Evolutionary conservation across 2,888 invertebrate species (phyloP).

Genomic region (Cantharis rufa): DNA sequence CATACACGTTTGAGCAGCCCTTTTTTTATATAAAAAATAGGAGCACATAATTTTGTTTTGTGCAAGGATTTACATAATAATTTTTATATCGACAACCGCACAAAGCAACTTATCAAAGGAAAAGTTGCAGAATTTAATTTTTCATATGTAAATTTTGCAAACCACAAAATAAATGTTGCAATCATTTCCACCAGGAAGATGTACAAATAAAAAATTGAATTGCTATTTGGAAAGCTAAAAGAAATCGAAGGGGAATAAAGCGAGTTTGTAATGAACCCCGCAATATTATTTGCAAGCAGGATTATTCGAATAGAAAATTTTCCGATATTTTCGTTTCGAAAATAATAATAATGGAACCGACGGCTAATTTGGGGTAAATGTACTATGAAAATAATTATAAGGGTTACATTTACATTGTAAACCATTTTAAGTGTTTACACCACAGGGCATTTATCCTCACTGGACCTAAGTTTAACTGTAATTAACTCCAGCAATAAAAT

Average conservation of each 20-base stretch:
- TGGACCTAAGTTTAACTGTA: not conserved
- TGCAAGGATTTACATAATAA: not conserved
- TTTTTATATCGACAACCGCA: not conserved
- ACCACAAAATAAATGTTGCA: not conserved
- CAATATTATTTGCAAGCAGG: not conserved
- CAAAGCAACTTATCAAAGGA: not conserved
- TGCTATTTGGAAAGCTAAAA: not conserved
- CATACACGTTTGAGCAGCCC: conserved; percentile 33
- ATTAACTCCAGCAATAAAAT: not conserved
- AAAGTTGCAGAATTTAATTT: not conserved
- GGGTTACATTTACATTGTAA: not conserved
- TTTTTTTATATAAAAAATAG: conserved; percentile 9
- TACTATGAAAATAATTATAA: not conserved
- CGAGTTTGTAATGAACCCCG: not conserved
- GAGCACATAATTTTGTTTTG: not conserved
- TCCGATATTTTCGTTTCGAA: not conserved
- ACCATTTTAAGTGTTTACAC: not conserved
- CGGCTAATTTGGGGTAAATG: not conserved
- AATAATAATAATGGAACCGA: not conserved
- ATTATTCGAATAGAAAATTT: not conserved
- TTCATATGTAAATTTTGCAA: not conserved
- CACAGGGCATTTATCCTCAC: not conserved
- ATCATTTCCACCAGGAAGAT: not conserved
- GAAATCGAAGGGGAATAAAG: not conserved
- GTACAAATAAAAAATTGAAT: not conserved